Conservation (phyloP, 2,113 vertebrate genomes). For the Climacteris rufus region DNA sequence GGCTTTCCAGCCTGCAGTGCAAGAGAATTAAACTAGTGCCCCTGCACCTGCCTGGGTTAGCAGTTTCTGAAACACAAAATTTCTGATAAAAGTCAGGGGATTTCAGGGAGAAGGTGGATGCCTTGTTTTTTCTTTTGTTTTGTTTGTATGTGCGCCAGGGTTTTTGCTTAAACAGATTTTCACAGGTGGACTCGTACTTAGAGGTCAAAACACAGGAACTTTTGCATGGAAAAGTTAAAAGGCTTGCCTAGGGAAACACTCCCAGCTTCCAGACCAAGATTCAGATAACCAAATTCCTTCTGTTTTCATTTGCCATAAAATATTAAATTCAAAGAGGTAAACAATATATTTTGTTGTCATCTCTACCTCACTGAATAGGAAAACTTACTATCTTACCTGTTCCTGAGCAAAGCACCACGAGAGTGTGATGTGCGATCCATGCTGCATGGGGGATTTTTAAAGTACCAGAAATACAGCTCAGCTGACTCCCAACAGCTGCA, state of each 20-base stretch:
- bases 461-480: background rate
- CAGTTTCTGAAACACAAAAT: background rate
- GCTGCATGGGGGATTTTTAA: background rate
- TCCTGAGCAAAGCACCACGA: background rate
- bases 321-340: background rate
- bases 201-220: background rate
- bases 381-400: background rate
- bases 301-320: background rate
- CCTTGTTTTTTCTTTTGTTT: background rate
- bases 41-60: background rate
- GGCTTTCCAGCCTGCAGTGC: background rate
- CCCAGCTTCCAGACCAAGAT: background rate
- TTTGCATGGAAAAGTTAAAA: background rate
- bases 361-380: background rate
- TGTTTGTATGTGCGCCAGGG: background rate
- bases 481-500: background rate
- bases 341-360: background rate
- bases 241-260: background rate
- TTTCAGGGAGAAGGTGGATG: background rate
- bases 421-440: background rate
- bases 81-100: background rate
- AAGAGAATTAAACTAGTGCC: background rate
- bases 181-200: background rate
- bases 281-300: background rate
- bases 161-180: background rate